Conservation (phyloP, 2,888 invertebrate species). For the Megaustenia siamemsis region DNA sequence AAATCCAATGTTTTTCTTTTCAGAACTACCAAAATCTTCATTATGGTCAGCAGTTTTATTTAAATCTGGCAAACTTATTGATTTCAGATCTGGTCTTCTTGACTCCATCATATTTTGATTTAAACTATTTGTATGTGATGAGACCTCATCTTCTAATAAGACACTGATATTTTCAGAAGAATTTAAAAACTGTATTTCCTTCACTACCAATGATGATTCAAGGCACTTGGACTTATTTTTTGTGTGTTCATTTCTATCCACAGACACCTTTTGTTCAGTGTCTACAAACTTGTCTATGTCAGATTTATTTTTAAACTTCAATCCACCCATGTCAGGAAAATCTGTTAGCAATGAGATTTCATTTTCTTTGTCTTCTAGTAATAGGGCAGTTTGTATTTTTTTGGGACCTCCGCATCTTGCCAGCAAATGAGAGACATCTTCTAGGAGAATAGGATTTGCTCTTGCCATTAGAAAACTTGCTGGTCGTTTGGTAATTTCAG, state of each 20-base stretch:
- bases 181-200: background rate
- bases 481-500: conserved; percentile 59
- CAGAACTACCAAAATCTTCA: background rate
- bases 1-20: background rate
- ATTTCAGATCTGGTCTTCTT: background rate
- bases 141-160: background rate
- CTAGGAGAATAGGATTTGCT: conserved; percentile 66
- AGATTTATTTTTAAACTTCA: conserved; percentile 43
- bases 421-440: conserved; percentile 55
- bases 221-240: background rate
- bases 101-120: background rate
- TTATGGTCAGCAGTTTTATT: background rate
- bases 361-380: conserved; percentile 5
- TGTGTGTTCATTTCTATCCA: background rate
- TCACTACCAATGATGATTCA: background rate
- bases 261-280: background rate
- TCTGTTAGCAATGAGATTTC: background rate
- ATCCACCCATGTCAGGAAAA: conserved; percentile 1
- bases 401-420: conserved; percentile 23
- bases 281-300: conserved; percentile 47
- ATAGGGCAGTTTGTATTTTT: conserved; percentile 9
- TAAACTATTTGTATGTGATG: background rate
- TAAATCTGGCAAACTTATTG: conserved; percentile 11
- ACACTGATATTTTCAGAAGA: background rate
- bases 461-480: conserved; percentile 71